Percentiles rank a stretch among this genome's conserved stretches.
Conservation (phyloP, 2,888 invertebrate species). For the Phyllotreta striolata region DNA sequence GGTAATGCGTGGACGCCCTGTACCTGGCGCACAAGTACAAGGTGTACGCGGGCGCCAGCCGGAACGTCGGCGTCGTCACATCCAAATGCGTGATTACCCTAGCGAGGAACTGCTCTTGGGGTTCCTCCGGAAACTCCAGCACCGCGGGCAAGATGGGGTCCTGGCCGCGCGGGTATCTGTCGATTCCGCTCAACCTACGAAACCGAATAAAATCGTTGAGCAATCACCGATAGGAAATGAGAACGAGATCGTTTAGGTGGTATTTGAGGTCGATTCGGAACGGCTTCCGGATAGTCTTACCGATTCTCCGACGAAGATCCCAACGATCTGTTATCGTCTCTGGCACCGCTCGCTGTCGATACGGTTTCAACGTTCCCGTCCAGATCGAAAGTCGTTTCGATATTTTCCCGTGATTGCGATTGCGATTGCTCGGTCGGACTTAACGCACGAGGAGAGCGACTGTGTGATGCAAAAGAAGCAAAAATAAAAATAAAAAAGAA, state of each 20-base stretch:
- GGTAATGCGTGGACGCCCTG: conserved; percentile 92
- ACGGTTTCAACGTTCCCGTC: conserved; percentile 93
- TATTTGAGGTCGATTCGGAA: not conserved
- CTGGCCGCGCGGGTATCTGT: conserved; percentile 72
- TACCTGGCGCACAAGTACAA: conserved; percentile 94
- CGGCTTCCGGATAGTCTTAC: conserved; percentile 61
- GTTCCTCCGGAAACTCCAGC: conserved; percentile 93
- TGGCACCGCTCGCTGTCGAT: conserved; percentile 83
- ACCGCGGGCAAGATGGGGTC: conserved; percentile 94
- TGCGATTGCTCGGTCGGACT: conserved; percentile 60
- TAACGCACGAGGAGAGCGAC: conserved; percentile 60
- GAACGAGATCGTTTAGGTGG: not conserved
- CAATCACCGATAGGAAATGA: not conserved
- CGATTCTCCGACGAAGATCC: conserved; percentile 83
- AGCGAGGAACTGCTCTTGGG: conserved; percentile 90
- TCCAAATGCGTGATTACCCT: conserved; percentile 89
- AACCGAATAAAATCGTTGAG: conserved; percentile 32
- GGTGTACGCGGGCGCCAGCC: conserved; percentile 95
- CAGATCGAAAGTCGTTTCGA: conserved; percentile 87
- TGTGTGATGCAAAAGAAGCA: conserved; percentile 42
- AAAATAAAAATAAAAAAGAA: conserved; percentile 30
- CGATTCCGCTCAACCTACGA: conserved; percentile 58
- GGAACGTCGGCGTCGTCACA: conserved; percentile 89
- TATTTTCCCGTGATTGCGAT: conserved; percentile 70
- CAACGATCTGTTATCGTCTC: conserved; percentile 67